Evolutionary conservation across 2,888 invertebrate species (phyloP), one percentile per base, ranked within the genome.

Genomic region (Lepeophtheirus nordmannii): DNA sequence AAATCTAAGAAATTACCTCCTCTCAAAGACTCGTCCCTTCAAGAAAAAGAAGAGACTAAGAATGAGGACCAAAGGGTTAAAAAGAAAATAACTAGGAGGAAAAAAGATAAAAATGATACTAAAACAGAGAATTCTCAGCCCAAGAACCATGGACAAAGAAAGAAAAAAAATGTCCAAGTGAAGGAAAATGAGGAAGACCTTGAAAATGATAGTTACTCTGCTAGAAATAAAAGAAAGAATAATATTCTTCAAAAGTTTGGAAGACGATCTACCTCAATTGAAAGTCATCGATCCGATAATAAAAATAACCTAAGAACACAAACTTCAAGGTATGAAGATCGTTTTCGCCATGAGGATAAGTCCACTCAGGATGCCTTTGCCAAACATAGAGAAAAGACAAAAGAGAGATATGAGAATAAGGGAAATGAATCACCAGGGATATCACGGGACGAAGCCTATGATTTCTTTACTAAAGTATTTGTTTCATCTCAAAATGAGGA

Each of bases 371-470:
- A 46, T 14, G 53, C 53, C 53, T 46, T 46, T 46, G 17, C 17
- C 17, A 14, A 17, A n/a, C 53, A 46, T 17, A 46, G 14, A n/a
- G 53, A 46, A 17, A 46, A 46, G 17, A 14, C 14, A n/a, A 46
- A 46, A 17, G 53, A 46, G n/a, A 17, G 17, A 46, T 46, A 5
- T 46, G 53, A 46, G 17, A 46, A 17, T 3, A 46, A 46, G 53
- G n/a, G 53, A 8, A 46, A 17, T 46, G 53, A 8, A n/a, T n/a
- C 53, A n/a, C 53, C 53, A 46, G 17, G 8, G 17, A 17, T 46
- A 14, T 46, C 53, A n/a, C 53, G 53, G 53, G 62, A 62, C 5
- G 62, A 62, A 12, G 62, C 62, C 40, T 62, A 62, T 23, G 62
- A 62, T 41, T 62, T 62, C 17, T 62, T 62, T 40, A 62, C 62